Evolutionary conservation across 1,140 invertebrate species (phyloP), one percentile per base, ranked within the genome.

Genomic region (Trissolcus basalis): DNA sequence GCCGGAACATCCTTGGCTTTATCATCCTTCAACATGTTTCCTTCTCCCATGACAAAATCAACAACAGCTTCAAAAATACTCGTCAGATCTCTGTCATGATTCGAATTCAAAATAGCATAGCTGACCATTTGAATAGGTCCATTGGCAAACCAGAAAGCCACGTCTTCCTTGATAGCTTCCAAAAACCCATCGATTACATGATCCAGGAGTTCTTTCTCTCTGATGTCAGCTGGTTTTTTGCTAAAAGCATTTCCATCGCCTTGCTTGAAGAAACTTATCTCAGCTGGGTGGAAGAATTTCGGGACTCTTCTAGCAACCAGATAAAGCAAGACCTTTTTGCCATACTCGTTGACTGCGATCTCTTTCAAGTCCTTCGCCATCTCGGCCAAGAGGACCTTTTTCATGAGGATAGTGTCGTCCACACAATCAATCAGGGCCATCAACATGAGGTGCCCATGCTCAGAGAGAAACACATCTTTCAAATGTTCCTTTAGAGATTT

Each of bases 401-500:
- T 94, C 14, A 98, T 89, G 0, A 98, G 87, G 48, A 96, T 93
- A 1, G 97, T 98, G 80, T 99, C 97, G 87, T 99, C 97, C 0
- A 97, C 92, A n/a, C 91, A 90, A 83, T 98, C 96, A 72, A 98
- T 93, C 47, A 98, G 89, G 0, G 95, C 92, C 56, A 98, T 88
- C 32, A 98, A 84, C 7, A 96, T 91, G 13, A 95, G 86, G 83
- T 97, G 93, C 0, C 96, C 96, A 81, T 96, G 92, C 85, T 98
- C 95, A 72, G 97, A 96, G 35, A 91, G 92, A 14, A 93, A 92
- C 8, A 97, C 91, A 68, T 95, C 93, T 9, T 92, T 88, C 2
- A 96, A 90, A 86, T 97, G 93, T 47, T 94, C 93, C 86, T 98
- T 97, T 4, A 99, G 90, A 44, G 92, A 89, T 90, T 98, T 98